A percentile compares a stretch with the other conserved stretches of the same genome.
phyloP scores from a whole-genome alignment of 2,113 vertebrate genomes.

The Aptenodytes forsteri region DNA sequence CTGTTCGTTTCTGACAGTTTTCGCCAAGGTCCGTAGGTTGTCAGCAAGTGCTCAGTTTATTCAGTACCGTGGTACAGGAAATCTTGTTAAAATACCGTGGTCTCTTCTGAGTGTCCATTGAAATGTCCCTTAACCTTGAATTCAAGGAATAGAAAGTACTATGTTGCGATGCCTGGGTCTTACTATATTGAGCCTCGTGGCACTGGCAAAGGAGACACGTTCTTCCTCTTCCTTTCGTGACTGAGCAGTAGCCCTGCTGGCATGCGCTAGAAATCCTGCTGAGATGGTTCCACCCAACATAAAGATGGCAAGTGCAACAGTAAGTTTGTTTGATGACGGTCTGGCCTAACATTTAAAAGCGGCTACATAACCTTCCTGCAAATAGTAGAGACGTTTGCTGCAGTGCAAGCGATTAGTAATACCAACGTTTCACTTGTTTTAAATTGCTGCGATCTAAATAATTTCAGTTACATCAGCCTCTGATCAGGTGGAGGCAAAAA shows the following conservation, averaged over 20 bases:
- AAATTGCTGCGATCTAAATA: neutral
- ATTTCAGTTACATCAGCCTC: neutral
- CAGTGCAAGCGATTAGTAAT: neutral
- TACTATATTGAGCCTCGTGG: neutral
- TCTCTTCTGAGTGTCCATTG: neutral
- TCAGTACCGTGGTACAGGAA: neutral
- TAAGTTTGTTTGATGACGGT: neutral
- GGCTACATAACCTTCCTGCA: neutral
- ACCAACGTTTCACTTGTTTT: neutral
- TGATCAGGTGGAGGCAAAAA: neutral
- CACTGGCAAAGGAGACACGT: neutral
- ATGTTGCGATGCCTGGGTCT: fast-evolving
- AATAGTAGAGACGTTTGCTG: neutral
- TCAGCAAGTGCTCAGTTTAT: neutral
- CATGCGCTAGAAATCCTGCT: neutral
- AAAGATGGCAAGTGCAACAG: neutral
- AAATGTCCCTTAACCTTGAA: neutral
- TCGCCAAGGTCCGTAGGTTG: neutral
- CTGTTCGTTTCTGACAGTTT: neutral
- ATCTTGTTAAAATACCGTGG: neutral
- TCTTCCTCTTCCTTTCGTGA: neutral
- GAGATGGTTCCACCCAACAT: neutral
- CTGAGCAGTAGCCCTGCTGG: neutral
- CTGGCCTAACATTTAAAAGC: neutral
- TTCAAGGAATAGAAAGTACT: neutral